A percentile compares a stretch with the other conserved stretches of the same genome.
These are phyloP conservation scores for Andinoacara biseriatus DNA, from an alignment of 2,113 vertebrate genomes.

Conservation along the genomic window DNA sequence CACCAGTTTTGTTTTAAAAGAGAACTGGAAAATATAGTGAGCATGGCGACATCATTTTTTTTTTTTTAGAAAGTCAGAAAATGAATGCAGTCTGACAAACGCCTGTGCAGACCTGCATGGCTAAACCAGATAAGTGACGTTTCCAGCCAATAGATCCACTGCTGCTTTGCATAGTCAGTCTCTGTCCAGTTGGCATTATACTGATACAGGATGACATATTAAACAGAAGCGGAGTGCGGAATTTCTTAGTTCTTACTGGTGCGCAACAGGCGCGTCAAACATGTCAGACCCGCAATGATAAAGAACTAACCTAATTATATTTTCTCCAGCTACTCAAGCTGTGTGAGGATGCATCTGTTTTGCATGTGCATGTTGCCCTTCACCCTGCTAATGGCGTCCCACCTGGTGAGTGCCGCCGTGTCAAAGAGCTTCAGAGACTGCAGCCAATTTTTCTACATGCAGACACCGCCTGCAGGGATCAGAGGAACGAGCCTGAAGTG, in stretches of 20 bases:
- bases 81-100: neutral
- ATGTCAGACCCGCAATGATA: neutral
- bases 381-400: conserved; percentile 27
- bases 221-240: neutral
- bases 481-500: conserved; percentile 43
- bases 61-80: neutral
- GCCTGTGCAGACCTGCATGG: neutral
- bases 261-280: neutral
- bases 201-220: neutral
- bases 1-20: neutral
- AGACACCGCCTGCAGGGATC: conserved; percentile 65
- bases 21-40: neutral
- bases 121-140: conserved; percentile 34
- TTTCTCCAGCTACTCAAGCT: neutral
- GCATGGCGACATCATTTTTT: neutral
- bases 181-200: conserved; percentile 23
- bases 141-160: conserved; percentile 43
- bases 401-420: conserved; percentile 49
- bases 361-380: conserved; percentile 26
- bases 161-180: conserved; percentile 59
- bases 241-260: neutral
- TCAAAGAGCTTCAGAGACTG: conserved; percentile 74
- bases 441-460: conserved; percentile 76
- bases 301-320: neutral
- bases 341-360: conserved; percentile 50